Base-by-base conservation (phyloP, 2,888 invertebrate genomes). In the Drosophila colorata region DNA sequence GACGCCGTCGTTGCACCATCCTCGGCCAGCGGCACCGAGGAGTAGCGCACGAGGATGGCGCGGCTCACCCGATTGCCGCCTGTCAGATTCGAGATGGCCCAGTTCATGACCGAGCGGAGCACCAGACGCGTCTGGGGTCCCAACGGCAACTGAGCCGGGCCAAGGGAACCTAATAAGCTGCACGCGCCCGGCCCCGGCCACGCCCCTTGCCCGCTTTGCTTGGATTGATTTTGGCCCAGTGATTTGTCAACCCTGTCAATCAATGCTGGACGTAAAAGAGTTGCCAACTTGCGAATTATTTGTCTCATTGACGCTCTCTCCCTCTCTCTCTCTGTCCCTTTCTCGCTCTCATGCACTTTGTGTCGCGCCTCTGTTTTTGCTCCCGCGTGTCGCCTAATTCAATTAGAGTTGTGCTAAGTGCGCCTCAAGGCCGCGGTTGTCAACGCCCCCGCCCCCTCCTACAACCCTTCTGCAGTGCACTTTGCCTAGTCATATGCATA, bases 1-100 rank as follows among this genome's bases (percentile, higher is more conserved):
- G 88, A 80, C 1, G 58, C 69, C 7, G 83, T 80, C 38, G 91
- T 88, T 49, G 81, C 79, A n/a, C 68, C 74, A 28, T 84, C 80
- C 14, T 91, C 91, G 8, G 87, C 84, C 69, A 90, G 61, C 11
- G 92, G 91, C 57, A 92, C 92, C 37, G 91, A 90, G 11, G 92
- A 92, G 70, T 92, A 92, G 20, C 92, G 91, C 38, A 92, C 91
- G 44, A 92, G 90, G 59, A 92, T 90, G 28, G 92, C 92, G 58
- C 91, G 92, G 80, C 92, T 92, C 55, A 92, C 92, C 14, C 92
- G 92, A 90, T 92, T 92, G 74, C 91, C 89, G 72, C 92, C 92
- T 73, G 92, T 91, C 69, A 92, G 76, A 87, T 92, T 92, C 48
- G 92, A 91, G 56, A 92, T 90, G 74, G 92, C 92, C 92, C 92